A percentile compares a stretch with the other conserved stretches of the same genome.
These are phyloP conservation scores for Choloepus didactylus DNA, from an alignment of 2,797 vertebrate genomes.

Conservation along the genomic window DNA sequence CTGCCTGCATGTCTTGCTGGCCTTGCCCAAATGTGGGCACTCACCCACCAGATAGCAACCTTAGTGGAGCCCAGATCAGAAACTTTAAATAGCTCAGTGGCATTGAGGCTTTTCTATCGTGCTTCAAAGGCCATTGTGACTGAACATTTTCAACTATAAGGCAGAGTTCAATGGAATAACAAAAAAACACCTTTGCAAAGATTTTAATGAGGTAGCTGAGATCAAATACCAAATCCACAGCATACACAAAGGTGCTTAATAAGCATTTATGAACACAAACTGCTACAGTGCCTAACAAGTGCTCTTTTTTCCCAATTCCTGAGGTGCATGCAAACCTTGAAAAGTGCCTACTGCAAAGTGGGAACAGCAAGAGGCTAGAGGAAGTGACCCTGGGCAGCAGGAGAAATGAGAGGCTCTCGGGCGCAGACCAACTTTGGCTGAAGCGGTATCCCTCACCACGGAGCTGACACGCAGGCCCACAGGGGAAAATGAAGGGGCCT, in stretches of 20 bases:
- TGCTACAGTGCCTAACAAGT: neutral
- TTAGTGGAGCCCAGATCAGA: neutral
- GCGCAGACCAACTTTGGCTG: neutral
- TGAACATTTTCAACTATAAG: neutral
- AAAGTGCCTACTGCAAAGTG: conserved; percentile 66
- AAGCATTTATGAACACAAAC: conserved; percentile 41
- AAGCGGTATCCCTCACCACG: neutral
- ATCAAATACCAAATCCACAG: conserved; percentile 83
- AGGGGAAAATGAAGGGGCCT: neutral
- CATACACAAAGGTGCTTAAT: conserved; percentile 78
- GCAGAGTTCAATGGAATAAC: conserved; percentile 20
- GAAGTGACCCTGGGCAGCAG: neutral
- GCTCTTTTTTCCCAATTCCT: conserved; percentile 76
- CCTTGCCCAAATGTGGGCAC: neutral
- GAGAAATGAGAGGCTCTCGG: too few relatives aligned
- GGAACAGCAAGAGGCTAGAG: conserved; percentile 35
- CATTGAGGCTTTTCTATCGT: neutral
- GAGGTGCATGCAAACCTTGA: conserved; percentile 57
- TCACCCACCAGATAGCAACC: neutral
- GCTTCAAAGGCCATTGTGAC: neutral
- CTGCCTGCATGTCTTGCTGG: neutral
- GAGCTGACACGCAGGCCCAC: neutral
- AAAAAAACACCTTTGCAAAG: neutral
- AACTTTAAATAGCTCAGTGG: neutral
- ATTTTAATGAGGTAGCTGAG: conserved; percentile 88